Evolutionary conservation across 1,140 invertebrate genomes (phyloP).

Genomic region (Palaemon carinicauda): DNA sequence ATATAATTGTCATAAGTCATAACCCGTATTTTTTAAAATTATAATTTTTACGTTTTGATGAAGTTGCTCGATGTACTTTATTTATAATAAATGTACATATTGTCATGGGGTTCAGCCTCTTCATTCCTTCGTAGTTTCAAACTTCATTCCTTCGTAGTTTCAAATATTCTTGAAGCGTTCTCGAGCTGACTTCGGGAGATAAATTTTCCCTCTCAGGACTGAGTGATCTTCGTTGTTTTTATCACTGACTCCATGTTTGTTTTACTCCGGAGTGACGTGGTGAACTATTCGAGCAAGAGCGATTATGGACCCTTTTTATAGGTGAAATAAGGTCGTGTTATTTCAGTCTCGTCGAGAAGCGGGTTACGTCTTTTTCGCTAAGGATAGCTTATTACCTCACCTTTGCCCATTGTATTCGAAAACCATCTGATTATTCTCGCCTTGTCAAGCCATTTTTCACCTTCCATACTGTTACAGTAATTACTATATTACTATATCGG

Average conservation of each 20-base stretch:
- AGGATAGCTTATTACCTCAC: conserved; percentile 46
- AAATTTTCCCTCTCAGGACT: conserved; percentile 21
- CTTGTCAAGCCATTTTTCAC: conserved; percentile 43
- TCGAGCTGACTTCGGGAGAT: conserved; percentile 6
- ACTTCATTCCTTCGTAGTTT: no score
- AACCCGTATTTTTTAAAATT: no score
- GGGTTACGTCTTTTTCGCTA: not conserved
- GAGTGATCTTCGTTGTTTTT: conserved; percentile 32
- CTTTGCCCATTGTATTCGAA: conserved; percentile 49
- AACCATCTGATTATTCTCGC: conserved; percentile 48
- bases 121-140: no score
- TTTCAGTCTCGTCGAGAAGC: not conserved
- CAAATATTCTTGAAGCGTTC: no score
- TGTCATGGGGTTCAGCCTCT: no score
- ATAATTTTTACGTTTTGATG: no score
- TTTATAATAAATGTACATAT: no score
- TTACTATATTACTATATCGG: conserved; percentile 44
- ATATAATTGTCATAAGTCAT: no score
- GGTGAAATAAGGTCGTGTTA: not conserved
- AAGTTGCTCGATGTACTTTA: no score
- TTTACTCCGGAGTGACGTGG: not conserved
- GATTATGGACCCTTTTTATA: not conserved
- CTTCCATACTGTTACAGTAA: conserved; percentile 29
- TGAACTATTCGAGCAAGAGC: not conserved
- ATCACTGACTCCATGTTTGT: conserved; percentile 47